Base-by-base conservation (phyloP, 2,113 vertebrate species). In the Paratilapia polleni region DNA sequence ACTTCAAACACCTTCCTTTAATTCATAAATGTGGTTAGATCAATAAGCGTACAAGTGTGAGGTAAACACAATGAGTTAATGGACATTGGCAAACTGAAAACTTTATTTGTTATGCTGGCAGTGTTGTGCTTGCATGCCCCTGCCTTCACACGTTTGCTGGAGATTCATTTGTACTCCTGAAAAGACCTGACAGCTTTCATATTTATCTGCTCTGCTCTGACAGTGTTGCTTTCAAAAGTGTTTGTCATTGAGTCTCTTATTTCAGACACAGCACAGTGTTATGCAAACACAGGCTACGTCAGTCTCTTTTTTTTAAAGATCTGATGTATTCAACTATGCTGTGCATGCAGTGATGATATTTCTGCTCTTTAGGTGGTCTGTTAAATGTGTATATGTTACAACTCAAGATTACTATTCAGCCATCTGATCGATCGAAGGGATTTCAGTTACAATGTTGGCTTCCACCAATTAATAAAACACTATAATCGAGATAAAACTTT, bases 101-200 rank as follows among this genome's bases (percentile, higher is more conserved):
- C 5, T 52, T 76, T 12, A 56, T 79, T 59, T 41, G 73, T 57
- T 77, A 68, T 22, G 34, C 54, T 8, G 13, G 31, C 64, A 34
- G 26, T 34, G 61, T 49, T 36, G 24, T 34, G 68, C 76, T 36
- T 2, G 61, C 1, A 0, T 22, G n/a, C 15, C 43, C 78, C 68
- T 47, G 56, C 3, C 26, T 64, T 80, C 60, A 61, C 76, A 81
- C 68, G 61, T 86, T 80, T 77, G 2, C 54, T 47, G 47, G 26
- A 52, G 56, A 81, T 76, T 75, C 31, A 79, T 81, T 83, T 85
- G 57, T 62, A n/a, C 11, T 20, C 47, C 77, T 19, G 31, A 59
- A 80, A 70, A 88, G 73, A 80, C 78, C 76, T 78, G 83, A 86
- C 87, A 86, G 80, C 78, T 80, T 82, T 90, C 62, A 66, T 61